Evolutionary conservation across 1,140 invertebrate genomes (phyloP), one percentile per base, ranked within the genome.

Genomic region (Triops cancriformis): DNA sequence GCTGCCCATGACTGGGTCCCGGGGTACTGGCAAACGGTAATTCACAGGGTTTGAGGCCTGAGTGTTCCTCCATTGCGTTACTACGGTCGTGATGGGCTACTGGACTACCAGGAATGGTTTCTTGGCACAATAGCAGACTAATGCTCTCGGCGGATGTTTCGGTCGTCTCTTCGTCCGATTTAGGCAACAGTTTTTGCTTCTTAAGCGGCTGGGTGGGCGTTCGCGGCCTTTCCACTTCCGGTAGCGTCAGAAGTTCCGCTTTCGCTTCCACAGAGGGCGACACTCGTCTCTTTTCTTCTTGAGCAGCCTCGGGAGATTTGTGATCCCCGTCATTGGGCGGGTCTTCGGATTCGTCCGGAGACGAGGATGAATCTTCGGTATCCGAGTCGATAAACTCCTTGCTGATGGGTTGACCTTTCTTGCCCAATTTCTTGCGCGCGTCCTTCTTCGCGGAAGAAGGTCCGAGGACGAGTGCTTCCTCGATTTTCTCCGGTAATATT

Each of bases 101-200:
- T n/a, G 93, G 92, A 81, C 92, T 93, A 26, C 93, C 91, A 1
- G 93, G 93, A 82, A 96, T 94, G 31, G 92, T 94, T 85, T 95
- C 93, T 82, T 94, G 92, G 84, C 94, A 95, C 1, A 94, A 83
- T n/a, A 95, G 83, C 72, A 92, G 74, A 43, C 41, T 78, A 27
- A 73, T 73, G 14, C 51, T 64, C 51, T 64, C 51, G 11, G 43
- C n/a, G 18, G 51, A 45, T 12, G 43, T 18, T 18, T 64, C 51
- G 10, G 18, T 14, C 51, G 6, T 5, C 6, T 64, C 51, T 23
- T 64, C 51, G 0, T 64, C 51, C 4, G 51, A 64, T 23, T 64
- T 64, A 14, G 51, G 51, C 18, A 23, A 18, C 9, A 64, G 51
- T 14, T 64, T 64, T 14, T 64, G 51, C 2, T 64, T 64, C 51